These are phyloP conservation scores for Xylota sylvarum DNA, from an alignment of 2,888 invertebrate genomes.

Conservation along the genomic window DNA sequence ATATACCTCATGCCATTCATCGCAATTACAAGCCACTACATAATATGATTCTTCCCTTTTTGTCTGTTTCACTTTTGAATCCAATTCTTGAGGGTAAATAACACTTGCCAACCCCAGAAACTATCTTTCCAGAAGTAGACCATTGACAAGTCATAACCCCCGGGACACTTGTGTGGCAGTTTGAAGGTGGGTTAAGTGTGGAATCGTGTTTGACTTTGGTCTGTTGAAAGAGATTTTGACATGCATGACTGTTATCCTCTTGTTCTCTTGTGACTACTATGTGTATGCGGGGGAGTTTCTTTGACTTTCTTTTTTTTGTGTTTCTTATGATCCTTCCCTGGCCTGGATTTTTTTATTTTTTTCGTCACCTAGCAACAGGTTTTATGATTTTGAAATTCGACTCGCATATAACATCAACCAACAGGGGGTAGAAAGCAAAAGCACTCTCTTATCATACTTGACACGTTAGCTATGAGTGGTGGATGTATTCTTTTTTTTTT, in stretches of 20 bases:
- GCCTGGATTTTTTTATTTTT: conserved; percentile 6
- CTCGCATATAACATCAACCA: conserved; percentile 24
- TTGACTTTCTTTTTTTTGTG: conserved; percentile 6
- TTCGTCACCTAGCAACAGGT: conserved; percentile 51
- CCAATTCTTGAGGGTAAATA: conserved; percentile 48
- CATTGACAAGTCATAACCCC: conserved; percentile 66
- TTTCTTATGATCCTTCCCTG: conserved; percentile 6
- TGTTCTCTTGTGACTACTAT: conserved; percentile 19
- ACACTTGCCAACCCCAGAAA: conserved; percentile 36
- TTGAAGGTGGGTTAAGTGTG: conserved; percentile 73
- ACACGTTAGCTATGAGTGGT: conserved; percentile 21
- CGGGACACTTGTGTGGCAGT: conserved; percentile 61
- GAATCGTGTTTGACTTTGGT: conserved; percentile 71
- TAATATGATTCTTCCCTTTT: conserved; percentile 5
- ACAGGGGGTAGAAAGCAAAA: conserved; percentile 10
- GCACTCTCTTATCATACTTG: conserved; percentile 41
- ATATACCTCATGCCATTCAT: neutral
- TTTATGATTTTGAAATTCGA: conserved; percentile 46
- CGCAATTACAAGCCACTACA: neutral
- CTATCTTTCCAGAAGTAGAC: conserved; percentile 62
- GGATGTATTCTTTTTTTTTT: too few relatives aligned
- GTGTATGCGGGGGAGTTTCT: neutral
- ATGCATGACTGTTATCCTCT: conserved; percentile 64
- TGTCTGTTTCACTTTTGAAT: conserved; percentile 42
- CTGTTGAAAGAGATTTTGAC: conserved; percentile 63